A percentile compares a stretch with the other conserved stretches of the same genome.
These are phyloP conservation scores for Dryoscopus gambensis DNA, from an alignment of 2,113 vertebrate species.

Conservation along the genomic window DNA sequence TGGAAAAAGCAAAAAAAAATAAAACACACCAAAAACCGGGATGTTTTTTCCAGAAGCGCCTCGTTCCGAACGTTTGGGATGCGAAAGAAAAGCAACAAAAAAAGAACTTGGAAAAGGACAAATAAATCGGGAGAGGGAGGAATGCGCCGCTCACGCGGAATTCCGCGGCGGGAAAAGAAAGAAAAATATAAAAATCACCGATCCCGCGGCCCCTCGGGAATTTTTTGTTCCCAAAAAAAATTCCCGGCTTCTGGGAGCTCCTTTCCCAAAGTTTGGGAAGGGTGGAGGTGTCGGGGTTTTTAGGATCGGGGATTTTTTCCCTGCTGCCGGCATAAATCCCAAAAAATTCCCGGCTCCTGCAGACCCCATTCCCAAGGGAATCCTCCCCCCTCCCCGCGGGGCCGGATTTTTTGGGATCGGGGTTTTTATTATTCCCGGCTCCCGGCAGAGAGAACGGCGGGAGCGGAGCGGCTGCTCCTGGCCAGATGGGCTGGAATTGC, in stretches of 20 bases:
- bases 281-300: too few relatives aligned
- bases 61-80: not conserved
- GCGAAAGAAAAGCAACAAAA: not conserved
- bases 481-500: conserved; percentile 22
- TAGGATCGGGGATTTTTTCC: too few relatives aligned
- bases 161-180: not conserved
- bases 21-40: not conserved
- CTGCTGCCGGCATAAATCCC: too few relatives aligned
- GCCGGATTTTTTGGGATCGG: too few relatives aligned
- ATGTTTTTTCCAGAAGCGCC: conserved; percentile 20
- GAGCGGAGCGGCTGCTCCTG: not conserved
- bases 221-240: not conserved
- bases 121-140: not conserved
- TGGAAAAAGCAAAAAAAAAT: not conserved
- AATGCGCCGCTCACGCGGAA: not conserved
- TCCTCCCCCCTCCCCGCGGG: too few relatives aligned
- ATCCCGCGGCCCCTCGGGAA: not conserved
- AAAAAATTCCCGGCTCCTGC: not conserved
- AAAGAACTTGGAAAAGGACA: not conserved
- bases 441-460: not conserved
- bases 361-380: too few relatives aligned
- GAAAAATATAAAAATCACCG: not conserved
- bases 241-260: too few relatives aligned
- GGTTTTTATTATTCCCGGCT: too few relatives aligned
- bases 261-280: too few relatives aligned